Evolutionary conservation across 2,797 vertebrate species (phyloP).

Genomic region (Fistularia commersonii): DNA sequence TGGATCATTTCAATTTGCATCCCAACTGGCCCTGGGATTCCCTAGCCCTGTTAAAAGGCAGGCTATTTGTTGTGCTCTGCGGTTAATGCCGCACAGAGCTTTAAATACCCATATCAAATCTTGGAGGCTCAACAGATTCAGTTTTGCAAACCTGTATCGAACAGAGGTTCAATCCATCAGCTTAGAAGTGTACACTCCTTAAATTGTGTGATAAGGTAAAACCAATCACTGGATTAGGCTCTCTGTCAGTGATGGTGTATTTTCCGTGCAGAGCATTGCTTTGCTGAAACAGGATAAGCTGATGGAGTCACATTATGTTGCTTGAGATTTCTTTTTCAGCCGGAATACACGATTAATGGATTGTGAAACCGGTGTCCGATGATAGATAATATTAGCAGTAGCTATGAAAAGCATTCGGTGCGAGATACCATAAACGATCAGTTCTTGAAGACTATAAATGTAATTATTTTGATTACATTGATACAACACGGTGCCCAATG

Average conservation of each 20-base stretch:
- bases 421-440: constrained; percentile 49
- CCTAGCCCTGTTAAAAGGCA: constrained; percentile 78
- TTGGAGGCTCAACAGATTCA: constrained; percentile 84
- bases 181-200: constrained; percentile 85
- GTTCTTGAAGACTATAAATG: constrained; percentile 51
- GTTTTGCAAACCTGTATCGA: constrained; percentile 87
- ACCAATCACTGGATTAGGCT: constrained; percentile 82
- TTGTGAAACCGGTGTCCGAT: constrained; percentile 47
- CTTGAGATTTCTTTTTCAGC: constrained; percentile 61
- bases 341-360: constrained; percentile 63
- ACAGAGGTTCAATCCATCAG: constrained; percentile 83
- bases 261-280: constrained; percentile 56
- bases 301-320: constrained; percentile 62
- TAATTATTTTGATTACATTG: constrained; percentile 67
- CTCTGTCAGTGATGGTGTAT: constrained; percentile 66
- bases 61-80: constrained; percentile 84
- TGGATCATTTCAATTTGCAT: constrained; percentile 84
- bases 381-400: constrained; percentile 58
- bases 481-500: constrained; percentile 46
- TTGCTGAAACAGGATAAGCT: constrained; percentile 66
- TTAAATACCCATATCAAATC: constrained; percentile 88
- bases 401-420: constrained; percentile 62
- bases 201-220: constrained; percentile 85
- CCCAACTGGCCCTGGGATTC: constrained; percentile 73
- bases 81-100: constrained; percentile 83